Evolutionary conservation across 2,113 vertebrate genomes (phyloP), one percentile per base, ranked within the genome.

Genomic region (Calyptommatus sinebrachiatus): DNA sequence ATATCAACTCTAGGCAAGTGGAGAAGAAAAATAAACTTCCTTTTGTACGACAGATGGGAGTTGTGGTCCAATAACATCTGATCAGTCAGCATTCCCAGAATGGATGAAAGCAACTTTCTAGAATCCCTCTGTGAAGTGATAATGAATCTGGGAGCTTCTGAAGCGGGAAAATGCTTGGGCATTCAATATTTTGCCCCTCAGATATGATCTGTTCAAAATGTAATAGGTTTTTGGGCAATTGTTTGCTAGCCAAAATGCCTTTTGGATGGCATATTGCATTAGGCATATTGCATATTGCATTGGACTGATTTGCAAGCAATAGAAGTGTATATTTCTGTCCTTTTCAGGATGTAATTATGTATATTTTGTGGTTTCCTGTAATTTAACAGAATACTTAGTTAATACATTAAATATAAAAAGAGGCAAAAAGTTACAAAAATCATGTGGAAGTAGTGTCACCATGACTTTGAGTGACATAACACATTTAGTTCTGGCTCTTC

Each of bases 351-450:
- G n/a, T 77, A 41, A 24, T 53, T 88, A 78, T 85, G 50, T 83
- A 0, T 76, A 46, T 86, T 90, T 91, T 92, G 86, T 78, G 77
- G 80, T 74, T 90, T 89, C 81, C 83, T 93, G 89, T 85, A 83
- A 85, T 91, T 93, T 93, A 83, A 76, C 78, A 87, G 88, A 80
- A 85, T 81, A 45, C 67, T 14, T 73, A 84, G 31, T 82, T 18
- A 69, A 79, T 86, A 28, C 4, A 8, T 78, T 86, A 88, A 66
- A 83, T 87, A 79, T 73, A 81, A 91, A 92, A 91, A 84, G 80
- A 89, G 93, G 80, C 81, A 91, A 91, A 48, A 81, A n/a, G 53
- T 82, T 91, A 66, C 85, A 90, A 85, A 80, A 86, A 68, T 83
- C 79, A 31, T 48, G 21, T 71, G 82, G 85, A 80, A 74, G 65